Conservation (phyloP, 2,888 invertebrate species). For the Odontomyia ornata region DNA sequence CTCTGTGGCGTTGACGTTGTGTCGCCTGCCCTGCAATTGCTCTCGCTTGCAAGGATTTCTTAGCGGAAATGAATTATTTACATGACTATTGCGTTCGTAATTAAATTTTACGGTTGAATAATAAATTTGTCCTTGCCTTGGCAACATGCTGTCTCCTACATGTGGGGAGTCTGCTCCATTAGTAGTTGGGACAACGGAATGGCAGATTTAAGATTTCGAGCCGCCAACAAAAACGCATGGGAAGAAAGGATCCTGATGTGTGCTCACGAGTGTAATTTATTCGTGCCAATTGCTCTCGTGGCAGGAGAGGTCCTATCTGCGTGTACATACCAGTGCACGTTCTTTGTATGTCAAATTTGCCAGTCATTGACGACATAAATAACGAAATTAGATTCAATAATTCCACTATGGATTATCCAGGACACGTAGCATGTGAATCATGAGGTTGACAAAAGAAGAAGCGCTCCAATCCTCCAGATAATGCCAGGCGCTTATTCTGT, state of each 20-base stretch:
- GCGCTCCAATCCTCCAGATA: slow-evolving; percentile 18
- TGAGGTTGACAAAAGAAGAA: slow-evolving; percentile 38
- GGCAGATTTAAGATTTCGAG: not conserved
- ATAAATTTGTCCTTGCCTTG: slow-evolving; percentile 46
- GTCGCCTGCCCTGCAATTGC: not conserved
- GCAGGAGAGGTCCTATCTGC: slow-evolving; percentile 28
- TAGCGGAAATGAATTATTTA: slow-evolving; percentile 47
- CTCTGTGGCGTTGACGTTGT: not conserved
- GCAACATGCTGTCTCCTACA: not conserved
- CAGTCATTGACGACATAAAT: slow-evolving; percentile 48
- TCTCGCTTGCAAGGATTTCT: not conserved
- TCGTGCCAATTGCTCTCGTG: slow-evolving; percentile 40
- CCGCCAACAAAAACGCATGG: not conserved
- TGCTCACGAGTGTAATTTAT: not conserved
- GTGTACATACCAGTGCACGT: not conserved
- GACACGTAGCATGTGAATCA: slow-evolving; percentile 44
- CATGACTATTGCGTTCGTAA: slow-evolving; percentile 48
- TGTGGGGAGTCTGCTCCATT: not conserved
- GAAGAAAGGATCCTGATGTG: not conserved
- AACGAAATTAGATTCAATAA: slow-evolving; percentile 48
- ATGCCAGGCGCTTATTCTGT: slow-evolving; percentile 37
- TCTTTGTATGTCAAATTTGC: slow-evolving; percentile 43
- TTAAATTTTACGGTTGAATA: slow-evolving; percentile 49
- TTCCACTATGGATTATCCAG: slow-evolving; percentile 45
- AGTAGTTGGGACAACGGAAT: not conserved